Percentiles rank a stretch among this genome's conserved stretches.
phyloP scores from a whole-genome alignment of 1,140 invertebrate species.

The Drosophila ogumai region DNA sequence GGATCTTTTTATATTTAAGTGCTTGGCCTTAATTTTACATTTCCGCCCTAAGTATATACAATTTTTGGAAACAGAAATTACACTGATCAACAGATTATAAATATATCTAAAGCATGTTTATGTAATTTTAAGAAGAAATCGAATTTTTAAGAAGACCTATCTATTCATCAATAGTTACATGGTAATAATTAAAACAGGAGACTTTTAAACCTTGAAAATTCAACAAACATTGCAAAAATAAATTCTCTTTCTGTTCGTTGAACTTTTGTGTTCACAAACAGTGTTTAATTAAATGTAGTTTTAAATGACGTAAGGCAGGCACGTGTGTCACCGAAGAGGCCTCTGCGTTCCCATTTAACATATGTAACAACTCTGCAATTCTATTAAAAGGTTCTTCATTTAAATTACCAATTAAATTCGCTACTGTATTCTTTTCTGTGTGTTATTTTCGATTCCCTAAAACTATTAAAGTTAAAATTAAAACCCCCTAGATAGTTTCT shows the following conservation, averaged over 20 bases:
- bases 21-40: constrained; percentile 27
- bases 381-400: background rate
- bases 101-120: background rate
- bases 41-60: constrained; percentile 4
- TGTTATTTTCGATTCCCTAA: no score
- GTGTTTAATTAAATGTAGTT: background rate
- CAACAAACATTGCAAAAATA: background rate
- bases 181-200: no score
- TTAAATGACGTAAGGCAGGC: background rate
- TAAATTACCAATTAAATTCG: background rate
- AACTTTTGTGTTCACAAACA: no score
- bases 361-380: background rate
- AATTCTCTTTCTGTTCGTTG: background rate
- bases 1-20: constrained; percentile 5
- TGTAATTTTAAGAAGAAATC: background rate
- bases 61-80: constrained; percentile 6
- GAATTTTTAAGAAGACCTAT: no score
- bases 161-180: no score
- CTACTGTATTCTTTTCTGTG: background rate
- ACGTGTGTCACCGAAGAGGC: background rate
- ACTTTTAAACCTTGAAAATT: background rate
- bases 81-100: background rate
- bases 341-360: background rate
- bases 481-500: background rate
- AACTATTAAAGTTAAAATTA: no score